phyloP scores from a whole-genome alignment of 2,797 vertebrate genomes.

The Denticeps clupeoides region DNA sequence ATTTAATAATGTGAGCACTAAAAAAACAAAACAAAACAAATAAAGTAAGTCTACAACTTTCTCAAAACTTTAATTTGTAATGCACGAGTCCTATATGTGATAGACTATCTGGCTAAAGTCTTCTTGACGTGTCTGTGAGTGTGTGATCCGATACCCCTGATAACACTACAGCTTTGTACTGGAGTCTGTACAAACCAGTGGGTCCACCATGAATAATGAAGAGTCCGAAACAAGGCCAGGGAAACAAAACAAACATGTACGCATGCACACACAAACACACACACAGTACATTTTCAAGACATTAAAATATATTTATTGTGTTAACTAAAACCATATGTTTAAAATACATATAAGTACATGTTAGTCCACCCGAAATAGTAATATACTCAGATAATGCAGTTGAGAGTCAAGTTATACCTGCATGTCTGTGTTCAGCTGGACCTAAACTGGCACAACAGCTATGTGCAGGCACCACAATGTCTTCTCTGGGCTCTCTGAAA shows the following conservation, averaged over 20 bases:
- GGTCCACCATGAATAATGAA: slow-evolving; percentile 4
- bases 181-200: not conserved
- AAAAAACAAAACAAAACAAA: too few relatives aligned
- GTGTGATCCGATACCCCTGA: not conserved
- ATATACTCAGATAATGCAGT: too few relatives aligned
- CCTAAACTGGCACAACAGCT: too few relatives aligned
- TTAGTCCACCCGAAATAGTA: too few relatives aligned
- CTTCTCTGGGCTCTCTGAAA: too few relatives aligned
- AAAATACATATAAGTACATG: too few relatives aligned
- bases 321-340: not conserved
- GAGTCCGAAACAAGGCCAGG: not conserved
- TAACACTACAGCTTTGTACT: slow-evolving; percentile 2
- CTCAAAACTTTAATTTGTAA: too few relatives aligned
- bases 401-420: too few relatives aligned
- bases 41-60: too few relatives aligned
- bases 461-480: too few relatives aligned
- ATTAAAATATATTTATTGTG: not conserved
- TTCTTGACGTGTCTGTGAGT: not conserved
- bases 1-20: too few relatives aligned
- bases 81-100: not conserved
- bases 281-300: not conserved
- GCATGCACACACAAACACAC: not conserved
- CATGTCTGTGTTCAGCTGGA: too few relatives aligned
- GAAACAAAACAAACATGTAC: not conserved
- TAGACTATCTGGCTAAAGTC: not conserved